Evolutionary conservation across 2,888 invertebrate species (phyloP).

Genomic region (Perizoma affinitatum): DNA sequence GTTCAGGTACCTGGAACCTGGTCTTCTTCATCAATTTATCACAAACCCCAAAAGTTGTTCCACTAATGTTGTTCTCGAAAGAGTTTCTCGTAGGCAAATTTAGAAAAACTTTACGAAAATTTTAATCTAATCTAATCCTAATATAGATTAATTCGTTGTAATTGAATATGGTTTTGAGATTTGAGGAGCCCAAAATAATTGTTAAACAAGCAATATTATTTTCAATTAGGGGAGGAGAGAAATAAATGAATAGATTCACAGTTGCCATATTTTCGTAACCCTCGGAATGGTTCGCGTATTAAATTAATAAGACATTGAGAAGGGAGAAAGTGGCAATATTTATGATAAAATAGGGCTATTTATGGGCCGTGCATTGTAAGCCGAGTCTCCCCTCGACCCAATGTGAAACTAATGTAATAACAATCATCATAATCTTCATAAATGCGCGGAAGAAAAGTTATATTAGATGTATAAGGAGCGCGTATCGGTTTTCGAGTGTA

Average conservation of each 20-base stretch:
- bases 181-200: conserved; percentile 13
- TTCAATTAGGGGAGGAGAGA: conserved; percentile 14
- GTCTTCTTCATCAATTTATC: too few relatives aligned
- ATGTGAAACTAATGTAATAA: conserved; percentile 51
- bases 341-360: conserved; percentile 44
- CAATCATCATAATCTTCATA: conserved; percentile 52
- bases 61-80: too few relatives aligned
- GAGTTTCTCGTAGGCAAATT: background rate
- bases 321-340: conserved; percentile 52
- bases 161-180: background rate
- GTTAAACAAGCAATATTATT: conserved; percentile 15
- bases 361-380: conserved; percentile 15
- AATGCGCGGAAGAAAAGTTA: conserved; percentile 38
- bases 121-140: background rate
- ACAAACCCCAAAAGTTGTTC: too few relatives aligned
- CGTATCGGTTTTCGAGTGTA: background rate
- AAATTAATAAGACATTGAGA: conserved; percentile 61
- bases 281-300: conserved; percentile 54
- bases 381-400: conserved; percentile 44
- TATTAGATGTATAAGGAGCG: conserved; percentile 13
- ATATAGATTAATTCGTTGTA: background rate
- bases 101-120: background rate
- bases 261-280: conserved; percentile 48
- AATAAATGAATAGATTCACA: conserved; percentile 25
- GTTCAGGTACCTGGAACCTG: too few relatives aligned